Conservation (phyloP, 2,113 vertebrate genomes). For the Neodon shergylaensis region DNA sequence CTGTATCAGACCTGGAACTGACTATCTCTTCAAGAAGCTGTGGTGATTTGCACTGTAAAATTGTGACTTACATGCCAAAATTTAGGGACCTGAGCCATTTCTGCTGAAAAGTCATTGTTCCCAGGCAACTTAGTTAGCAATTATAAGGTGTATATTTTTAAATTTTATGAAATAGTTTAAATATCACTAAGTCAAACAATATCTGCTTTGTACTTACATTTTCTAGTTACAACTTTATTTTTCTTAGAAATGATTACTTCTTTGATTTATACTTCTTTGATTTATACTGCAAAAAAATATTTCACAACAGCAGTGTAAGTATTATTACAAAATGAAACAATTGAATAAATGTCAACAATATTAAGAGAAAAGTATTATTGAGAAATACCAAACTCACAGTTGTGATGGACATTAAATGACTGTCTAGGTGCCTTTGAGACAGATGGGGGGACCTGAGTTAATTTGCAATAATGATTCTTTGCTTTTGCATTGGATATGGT, state of each 20-base stretch:
- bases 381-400: neutral
- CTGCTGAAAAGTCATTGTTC: neutral
- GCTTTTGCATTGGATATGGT: too few relatives aligned
- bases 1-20: neutral
- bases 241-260: neutral
- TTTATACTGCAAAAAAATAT: constrained; percentile 17
- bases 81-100: constrained; percentile 4
- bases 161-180: neutral
- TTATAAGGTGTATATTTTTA: neutral
- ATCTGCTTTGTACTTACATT: neutral
- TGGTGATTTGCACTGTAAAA: neutral
- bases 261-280: neutral
- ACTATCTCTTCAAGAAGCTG: neutral
- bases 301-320: neutral
- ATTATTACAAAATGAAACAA: constrained; percentile 3
- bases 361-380: neutral
- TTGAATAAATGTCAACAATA: constrained; percentile 4
- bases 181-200: constrained; percentile 13
- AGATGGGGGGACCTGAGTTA: too few relatives aligned
- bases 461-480: too few relatives aligned
- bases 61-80: neutral
- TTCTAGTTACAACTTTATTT: neutral
- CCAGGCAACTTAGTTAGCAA: neutral
- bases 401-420: neutral
- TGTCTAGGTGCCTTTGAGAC: neutral